Evolutionary conservation across 2,797 vertebrate species (phyloP).

Genomic region (Typhlichthys eigenmanni): DNA sequence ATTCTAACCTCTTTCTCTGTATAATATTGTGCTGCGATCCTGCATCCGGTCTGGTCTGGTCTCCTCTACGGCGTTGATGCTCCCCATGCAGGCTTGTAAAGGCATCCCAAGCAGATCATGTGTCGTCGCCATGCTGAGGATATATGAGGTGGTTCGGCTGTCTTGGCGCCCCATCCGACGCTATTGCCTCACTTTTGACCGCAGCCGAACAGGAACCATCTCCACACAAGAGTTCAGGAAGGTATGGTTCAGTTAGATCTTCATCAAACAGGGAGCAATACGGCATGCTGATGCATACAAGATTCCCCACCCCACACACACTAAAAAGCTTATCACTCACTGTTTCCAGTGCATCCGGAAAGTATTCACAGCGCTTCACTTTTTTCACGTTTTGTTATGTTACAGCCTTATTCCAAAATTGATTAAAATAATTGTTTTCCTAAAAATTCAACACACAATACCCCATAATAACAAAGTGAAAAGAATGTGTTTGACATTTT

Average conservation of each 20-base stretch:
- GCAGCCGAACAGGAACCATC: slow-evolving; percentile 52
- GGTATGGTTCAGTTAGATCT: slow-evolving; percentile 54
- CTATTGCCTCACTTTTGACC: slow-evolving; percentile 67
- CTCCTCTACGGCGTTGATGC: background rate
- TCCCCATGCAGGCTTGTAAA: slow-evolving; percentile 47
- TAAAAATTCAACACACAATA: no score
- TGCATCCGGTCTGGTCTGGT: background rate
- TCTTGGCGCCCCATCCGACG: slow-evolving; percentile 73
- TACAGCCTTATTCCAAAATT: no score
- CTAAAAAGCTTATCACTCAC: no score
- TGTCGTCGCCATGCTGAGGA: slow-evolving; percentile 65
- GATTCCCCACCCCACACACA: no score
- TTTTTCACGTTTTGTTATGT: no score
- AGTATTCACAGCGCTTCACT: no score
- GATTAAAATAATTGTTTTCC: no score
- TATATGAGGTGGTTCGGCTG: slow-evolving; percentile 66
- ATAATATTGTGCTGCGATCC: background rate
- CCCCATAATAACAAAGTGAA: no score
- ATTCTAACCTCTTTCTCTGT: slow-evolving; percentile 43
- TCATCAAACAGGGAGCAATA: slow-evolving; percentile 25
- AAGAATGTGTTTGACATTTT: no score
- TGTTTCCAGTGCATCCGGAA: no score
- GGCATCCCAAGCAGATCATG: slow-evolving; percentile 52
- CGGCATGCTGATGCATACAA: no score
- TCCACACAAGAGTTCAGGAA: slow-evolving; percentile 74